Conservation (phyloP, 2,797 vertebrate genomes). For the Platalea minor region DNA sequence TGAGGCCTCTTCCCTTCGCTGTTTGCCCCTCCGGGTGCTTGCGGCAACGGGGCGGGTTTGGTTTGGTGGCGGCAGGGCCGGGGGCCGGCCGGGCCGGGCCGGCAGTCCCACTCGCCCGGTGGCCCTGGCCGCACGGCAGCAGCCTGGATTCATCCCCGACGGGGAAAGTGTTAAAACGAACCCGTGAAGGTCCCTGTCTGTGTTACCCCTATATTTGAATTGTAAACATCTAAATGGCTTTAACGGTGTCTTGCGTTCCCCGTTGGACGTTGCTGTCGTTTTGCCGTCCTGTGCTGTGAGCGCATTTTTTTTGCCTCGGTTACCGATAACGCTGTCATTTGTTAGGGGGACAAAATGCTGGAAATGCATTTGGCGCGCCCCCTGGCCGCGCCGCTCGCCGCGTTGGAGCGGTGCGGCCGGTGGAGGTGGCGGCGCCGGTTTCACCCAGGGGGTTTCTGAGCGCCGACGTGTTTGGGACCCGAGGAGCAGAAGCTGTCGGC, state of each 20-base stretch:
- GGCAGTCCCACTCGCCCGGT: not conserved
- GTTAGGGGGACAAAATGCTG: not conserved
- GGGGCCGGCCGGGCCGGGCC: not conserved
- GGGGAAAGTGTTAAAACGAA: not conserved
- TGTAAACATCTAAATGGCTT: not conserved
- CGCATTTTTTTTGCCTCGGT: not conserved
- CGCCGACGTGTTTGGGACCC: not conserved
- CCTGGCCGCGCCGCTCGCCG: not conserved
- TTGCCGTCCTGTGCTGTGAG: not conserved
- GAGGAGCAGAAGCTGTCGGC: not conserved
- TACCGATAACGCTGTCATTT: not conserved
- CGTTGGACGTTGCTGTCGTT: not conserved
- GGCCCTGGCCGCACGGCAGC: not conserved
- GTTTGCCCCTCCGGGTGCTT: accelerated
- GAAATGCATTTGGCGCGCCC: not conserved
- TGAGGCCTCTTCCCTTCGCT: not conserved
- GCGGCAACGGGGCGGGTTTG: accelerated
- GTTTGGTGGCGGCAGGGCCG: not conserved
- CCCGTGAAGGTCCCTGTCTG: not conserved
- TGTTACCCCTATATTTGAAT: not conserved
- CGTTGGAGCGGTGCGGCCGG: accelerated
- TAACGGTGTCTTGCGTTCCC: not conserved
- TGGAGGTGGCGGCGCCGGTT: accelerated
- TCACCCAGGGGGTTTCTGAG: not conserved
- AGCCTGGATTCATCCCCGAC: no score